A percentile compares a stretch with the other conserved stretches of the same genome.
Conservation (phyloP, 2,888 invertebrate genomes). For the Lysandra bellargus region DNA sequence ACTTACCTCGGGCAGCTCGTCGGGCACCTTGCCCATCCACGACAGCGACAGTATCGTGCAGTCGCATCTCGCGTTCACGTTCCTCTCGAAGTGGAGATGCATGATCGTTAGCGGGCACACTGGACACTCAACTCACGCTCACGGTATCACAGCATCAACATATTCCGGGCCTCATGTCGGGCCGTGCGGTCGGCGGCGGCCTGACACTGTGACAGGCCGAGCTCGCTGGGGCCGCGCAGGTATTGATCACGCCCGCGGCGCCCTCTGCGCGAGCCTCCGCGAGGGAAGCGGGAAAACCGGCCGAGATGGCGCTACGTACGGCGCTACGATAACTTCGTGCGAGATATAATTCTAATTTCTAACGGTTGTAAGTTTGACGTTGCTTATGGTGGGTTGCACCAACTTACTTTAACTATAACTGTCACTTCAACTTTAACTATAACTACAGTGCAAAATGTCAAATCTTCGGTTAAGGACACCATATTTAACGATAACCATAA, state of each 20-base stretch:
- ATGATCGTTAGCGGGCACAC: slow-evolving; percentile 72
- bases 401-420: too few species aligned
- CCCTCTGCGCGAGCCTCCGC: slow-evolving; percentile 58
- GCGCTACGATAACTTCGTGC: slow-evolving; percentile 25
- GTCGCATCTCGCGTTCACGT: slow-evolving; percentile 95
- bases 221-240: slow-evolving; percentile 57
- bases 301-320: slow-evolving; percentile 62
- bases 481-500: too few species aligned
- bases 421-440: too few species aligned
- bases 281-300: slow-evolving; percentile 58
- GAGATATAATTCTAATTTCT: not conserved
- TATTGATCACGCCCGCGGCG: slow-evolving; percentile 69
- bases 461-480: too few species aligned
- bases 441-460: too few species aligned
- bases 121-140: slow-evolving; percentile 46
- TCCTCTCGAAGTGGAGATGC: slow-evolving; percentile 98
- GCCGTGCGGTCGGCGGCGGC: slow-evolving; percentile 41
- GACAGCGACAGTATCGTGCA: slow-evolving; percentile 96
- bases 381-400: slow-evolving; percentile 17
- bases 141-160: slow-evolving; percentile 45
- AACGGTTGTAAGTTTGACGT: not conserved
- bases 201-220: slow-evolving; percentile 60
- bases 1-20: slow-evolving; percentile 94
- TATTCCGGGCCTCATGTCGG: slow-evolving; percentile 47
- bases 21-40: slow-evolving; percentile 99